Evolutionary conservation across 53 echinoderm and acorn worm genomes (phyloP), one percentile per base, ranked within the genome.

Genomic region (Hippasteria phrygiana): DNA sequence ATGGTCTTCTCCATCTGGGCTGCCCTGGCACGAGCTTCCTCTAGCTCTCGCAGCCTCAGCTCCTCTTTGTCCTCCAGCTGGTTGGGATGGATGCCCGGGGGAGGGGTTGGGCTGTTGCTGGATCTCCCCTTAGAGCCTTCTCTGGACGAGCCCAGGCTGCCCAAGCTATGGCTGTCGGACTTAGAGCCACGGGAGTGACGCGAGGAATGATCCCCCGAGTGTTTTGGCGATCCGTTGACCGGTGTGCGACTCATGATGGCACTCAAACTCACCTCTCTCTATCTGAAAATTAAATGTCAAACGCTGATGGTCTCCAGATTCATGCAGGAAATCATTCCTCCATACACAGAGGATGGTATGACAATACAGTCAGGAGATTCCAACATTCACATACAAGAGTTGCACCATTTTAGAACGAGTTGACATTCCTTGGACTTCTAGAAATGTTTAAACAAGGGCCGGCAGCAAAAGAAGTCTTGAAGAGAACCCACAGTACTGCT

Each of bases 1-100:
- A 97, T 97, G 27, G 97, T 97, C 89, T 97, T 97, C 80, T 97
- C 97, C 97, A 97, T 97, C 97, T 97, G 97, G 37, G 95, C 97
- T 0, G 97, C 97, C 63, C 97, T 83, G 16, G 95, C 95, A 34
- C 95, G 82, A 4, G 95, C 95, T 35, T 97, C 97, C 53, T 97
- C 97, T 40, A 97, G 67, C 81, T 97, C 97, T 51, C 97, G 89
- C 14, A 93, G 62, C 63, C 95, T 55, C 54, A 95, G 74, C 92
- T 97, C 97, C 53, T 95, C 93, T 81, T 95, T 97, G 85, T 95
- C 95, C 46, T 94, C 90, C 50, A 94, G 37, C 43, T 87, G 88
- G 53, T 72, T 90, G 16, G 65, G 65, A 18, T 92, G 90, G 33
- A 92, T 50, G 42, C 89, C 67, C 7, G 79, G 36, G 4, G 82